Base-by-base conservation (phyloP, 1,140 invertebrate genomes). In the Trichogramma pretiosum region DNA sequence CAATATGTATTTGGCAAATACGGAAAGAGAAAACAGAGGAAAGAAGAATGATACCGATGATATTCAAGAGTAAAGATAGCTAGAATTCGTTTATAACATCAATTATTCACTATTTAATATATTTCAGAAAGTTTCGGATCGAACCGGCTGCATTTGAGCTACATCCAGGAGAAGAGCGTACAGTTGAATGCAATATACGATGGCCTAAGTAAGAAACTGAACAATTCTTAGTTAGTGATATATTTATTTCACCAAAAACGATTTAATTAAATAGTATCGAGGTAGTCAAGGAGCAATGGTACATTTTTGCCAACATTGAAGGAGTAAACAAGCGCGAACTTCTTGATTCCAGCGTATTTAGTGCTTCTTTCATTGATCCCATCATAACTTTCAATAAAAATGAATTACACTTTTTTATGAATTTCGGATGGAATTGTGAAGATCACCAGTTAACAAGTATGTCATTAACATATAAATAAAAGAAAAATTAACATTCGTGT, bases 1-100 rank as follows among this genome's bases (percentile, higher is more conserved):
- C 30, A 61, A 62, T 46, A 37, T 74, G 13, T 44, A 61, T 5
- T 69, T 64, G 48, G 52, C 63, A 0, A 65, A 54, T 39, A 39
- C 32, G 5, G 48, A 46, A n/a, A 56, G 60, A 34, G 8, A n/a
- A n/a, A n/a, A n/a, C n/a, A n/a, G n/a, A n/a, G 9, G 5, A 26
- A 48, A 48, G 32, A 45, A 40, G 38, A 19, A 5, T 24, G 21
- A 16, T 3, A 1, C 11, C 2, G 42, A 50, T 32, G 35, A 32
- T 24, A 22, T 13, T 5, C 10, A 45, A 34, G 44, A 5, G 52
- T 58, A 39, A 52, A 42, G n/a, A 32, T n/a, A 19, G 13, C 18
- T 30, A 9, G 13, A 36, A 26, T 45, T 1, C 16, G n/a, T 36
- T 13, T 8, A 36, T 24, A 18, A 18, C 7, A n/a, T n/a, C n/a